These are phyloP conservation scores for Euura saliciscinereae DNA, from an alignment of 1,140 invertebrate genomes.

Conservation along the genomic window DNA sequence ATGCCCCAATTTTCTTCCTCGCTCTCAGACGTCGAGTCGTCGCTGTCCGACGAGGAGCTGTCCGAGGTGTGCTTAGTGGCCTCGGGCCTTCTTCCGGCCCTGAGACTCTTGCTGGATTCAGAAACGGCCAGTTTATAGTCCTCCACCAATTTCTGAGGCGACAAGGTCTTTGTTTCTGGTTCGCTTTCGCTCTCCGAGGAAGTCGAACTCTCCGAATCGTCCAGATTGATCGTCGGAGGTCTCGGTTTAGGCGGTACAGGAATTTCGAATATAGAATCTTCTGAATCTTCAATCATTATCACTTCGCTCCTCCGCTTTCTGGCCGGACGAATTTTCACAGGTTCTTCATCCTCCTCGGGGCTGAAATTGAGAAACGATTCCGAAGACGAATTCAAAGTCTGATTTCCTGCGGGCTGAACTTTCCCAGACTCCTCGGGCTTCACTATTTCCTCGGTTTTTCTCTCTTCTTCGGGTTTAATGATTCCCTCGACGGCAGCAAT, in stretches of 20 bases:
- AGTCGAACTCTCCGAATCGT: conserved; percentile 39
- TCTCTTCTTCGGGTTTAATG: no score
- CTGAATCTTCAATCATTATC: conserved; percentile 33
- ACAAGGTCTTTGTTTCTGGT: background rate
- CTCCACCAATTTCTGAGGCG: no score
- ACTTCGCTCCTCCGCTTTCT: background rate
- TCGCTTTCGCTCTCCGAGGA: conserved; percentile 14
- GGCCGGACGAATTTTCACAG: no score
- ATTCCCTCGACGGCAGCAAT: no score
- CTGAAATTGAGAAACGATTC: no score
- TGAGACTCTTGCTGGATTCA: background rate
- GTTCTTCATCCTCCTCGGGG: no score
- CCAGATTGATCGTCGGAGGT: conserved; percentile 45
- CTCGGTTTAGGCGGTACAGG: conserved; percentile 50
- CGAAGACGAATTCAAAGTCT: no score
- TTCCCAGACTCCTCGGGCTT: no score
- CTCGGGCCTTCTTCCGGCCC: no score
- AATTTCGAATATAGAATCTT: conserved; percentile 52
- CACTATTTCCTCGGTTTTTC: no score
- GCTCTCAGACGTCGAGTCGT: conserved; percentile 28
- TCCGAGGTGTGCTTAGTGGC: background rate
- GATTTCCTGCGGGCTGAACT: no score
- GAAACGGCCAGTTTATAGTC: background rate
- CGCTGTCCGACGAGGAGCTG: background rate
- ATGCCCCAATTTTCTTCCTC: conserved; percentile 24